Conservation (phyloP, 2,113 vertebrate species). For the Poecile atricapillus region DNA sequence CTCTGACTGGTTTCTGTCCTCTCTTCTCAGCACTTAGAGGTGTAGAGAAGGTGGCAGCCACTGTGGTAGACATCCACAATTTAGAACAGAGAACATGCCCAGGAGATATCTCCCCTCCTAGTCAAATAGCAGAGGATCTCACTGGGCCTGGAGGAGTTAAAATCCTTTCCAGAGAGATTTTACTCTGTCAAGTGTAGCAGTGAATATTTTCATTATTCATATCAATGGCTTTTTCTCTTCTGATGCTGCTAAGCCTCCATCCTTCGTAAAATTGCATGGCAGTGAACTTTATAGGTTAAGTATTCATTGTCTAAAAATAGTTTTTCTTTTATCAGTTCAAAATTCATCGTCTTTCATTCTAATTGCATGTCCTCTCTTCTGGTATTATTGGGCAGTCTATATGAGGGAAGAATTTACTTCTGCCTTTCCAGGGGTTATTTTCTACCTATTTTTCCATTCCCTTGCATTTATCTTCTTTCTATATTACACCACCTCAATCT, state of each 20-base stretch:
- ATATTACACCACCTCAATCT: neutral
- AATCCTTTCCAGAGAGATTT: conserved; percentile 7
- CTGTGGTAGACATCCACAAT: neutral
- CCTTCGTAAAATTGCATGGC: neutral
- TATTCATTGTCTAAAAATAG: conserved; percentile 46
- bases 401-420: conserved; percentile 8
- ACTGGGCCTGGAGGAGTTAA: neutral
- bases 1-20: neutral
- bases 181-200: neutral
- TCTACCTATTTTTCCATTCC: neutral
- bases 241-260: neutral
- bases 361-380: neutral
- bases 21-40: neutral
- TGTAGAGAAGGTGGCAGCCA: neutral
- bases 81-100: neutral
- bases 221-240: conserved; percentile 25
- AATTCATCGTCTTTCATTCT: neutral
- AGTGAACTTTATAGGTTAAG: conserved; percentile 50
- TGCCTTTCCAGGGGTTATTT: neutral
- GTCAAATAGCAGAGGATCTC: neutral
- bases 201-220: conserved; percentile 51
- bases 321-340: conserved; percentile 31
- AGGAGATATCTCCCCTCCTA: neutral
- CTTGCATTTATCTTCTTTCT: neutral
- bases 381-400: neutral